These are phyloP conservation scores for Apaloderma vittatum DNA, from an alignment of 2,113 vertebrate species.

Conservation along the genomic window DNA sequence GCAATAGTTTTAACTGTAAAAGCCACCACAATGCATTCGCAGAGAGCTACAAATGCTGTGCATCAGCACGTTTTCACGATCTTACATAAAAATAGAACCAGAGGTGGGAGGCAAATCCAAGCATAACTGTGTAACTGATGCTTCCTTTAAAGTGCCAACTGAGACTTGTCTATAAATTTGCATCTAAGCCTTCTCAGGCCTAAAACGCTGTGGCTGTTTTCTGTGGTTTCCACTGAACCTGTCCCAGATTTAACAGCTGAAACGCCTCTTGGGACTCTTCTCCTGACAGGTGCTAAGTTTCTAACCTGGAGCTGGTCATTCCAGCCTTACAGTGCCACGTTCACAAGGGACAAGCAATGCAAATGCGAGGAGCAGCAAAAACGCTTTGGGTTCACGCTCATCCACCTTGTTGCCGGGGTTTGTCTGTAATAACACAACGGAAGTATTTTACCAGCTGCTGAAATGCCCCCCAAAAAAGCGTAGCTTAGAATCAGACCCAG, in stretches of 20 bases:
- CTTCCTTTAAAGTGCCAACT: neutral
- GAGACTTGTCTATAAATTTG: neutral
- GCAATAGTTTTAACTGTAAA: neutral
- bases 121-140: neutral
- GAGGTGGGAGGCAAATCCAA: conserved; percentile 11
- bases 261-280: neutral
- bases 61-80: neutral
- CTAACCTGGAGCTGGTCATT: conserved; percentile 1
- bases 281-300: conserved; percentile 12
- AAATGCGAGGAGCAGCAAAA: neutral
- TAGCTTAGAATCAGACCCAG: neutral
- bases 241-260: conserved; percentile 20
- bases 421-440: neutral
- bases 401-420: neutral
- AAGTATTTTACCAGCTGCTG: neutral
- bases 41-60: neutral
- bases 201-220: neutral
- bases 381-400: neutral
- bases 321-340: neutral
- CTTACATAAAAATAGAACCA: neutral
- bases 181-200: neutral
- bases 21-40: fast-evolving
- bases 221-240: neutral
- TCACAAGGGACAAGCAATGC: neutral
- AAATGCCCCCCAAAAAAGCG: neutral